A percentile compares a stretch with the other conserved stretches of the same genome.
These are phyloP conservation scores for Drosophila leonis DNA, from an alignment of 2,888 invertebrate species.

Conservation along the genomic window DNA sequence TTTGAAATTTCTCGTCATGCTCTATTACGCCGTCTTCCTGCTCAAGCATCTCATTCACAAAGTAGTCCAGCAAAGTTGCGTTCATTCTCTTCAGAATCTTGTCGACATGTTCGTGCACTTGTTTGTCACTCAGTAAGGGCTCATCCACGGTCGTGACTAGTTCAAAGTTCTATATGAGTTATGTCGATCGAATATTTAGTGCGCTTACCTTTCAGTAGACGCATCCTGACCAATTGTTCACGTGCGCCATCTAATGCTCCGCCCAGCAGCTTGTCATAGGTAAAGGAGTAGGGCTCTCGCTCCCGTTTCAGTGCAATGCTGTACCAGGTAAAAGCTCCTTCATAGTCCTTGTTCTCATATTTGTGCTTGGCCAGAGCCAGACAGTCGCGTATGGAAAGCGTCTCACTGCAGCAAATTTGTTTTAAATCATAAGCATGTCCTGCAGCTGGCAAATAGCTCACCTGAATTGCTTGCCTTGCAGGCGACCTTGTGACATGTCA, in stretches of 20 bases:
- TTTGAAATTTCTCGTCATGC: background rate
- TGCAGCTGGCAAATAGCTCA: conserved; percentile 14
- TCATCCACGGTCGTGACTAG: conserved; percentile 1
- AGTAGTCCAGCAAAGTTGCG: conserved; percentile 11
- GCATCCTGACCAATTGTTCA: conserved; percentile 17
- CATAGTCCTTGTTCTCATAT: conserved; percentile 29
- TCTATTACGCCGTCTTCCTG: background rate
- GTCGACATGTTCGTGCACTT: conserved; percentile 1
- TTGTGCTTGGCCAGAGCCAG: conserved; percentile 49
- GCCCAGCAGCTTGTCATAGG: conserved; percentile 19
- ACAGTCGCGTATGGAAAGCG: conserved; percentile 44
- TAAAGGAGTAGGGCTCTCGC: background rate
- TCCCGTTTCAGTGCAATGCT: conserved; percentile 16
- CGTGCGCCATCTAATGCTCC: conserved; percentile 11
- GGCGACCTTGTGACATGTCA: conserved; percentile 47
- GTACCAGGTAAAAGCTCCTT: conserved; percentile 49
- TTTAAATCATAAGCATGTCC: background rate
- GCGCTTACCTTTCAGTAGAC: conserved; percentile 30
- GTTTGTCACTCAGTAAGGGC: background rate
- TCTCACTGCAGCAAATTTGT: conserved; percentile 17
- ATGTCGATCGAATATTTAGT: background rate
- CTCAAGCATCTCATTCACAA: conserved; percentile 14
- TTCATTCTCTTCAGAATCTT: background rate
- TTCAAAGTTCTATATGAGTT: background rate
- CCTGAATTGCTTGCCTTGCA: conserved; percentile 41